Base-by-base conservation (phyloP, 2,113 vertebrate genomes). In the Cyanoliseus patagonus region DNA sequence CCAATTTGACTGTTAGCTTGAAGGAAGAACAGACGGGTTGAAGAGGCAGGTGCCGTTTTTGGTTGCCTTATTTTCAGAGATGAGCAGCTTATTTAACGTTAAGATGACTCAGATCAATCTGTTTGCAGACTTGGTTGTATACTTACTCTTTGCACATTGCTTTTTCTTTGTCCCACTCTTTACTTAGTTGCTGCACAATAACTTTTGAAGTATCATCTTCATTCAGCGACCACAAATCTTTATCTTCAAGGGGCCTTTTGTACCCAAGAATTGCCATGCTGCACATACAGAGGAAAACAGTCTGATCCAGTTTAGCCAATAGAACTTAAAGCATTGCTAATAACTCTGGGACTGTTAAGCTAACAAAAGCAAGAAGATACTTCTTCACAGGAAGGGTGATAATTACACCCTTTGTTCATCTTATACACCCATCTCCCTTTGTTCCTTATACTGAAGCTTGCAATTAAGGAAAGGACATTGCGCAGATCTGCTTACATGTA, bases 221-320 rank as follows among this genome's bases (percentile, higher is more conserved):
- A 18, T 99, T 99, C 91, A 99, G 95, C 0, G 99, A 98, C 99
- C 99, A 99, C 74, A 99, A 98, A 96, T 99, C 99, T 95, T 98
- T 98, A 35, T 98, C 97, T 96, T 99, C 98, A 11, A 99, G 98
- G 16, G 99, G 99, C 22, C 94, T 98, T 96, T 97, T 99, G 97
- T 99, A 99, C 61, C 99, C 99, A 6, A 98, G 98, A 77, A 99
- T 98, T 83, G 98, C 99, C 98, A 99, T 92, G 9, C 99, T 99
- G 95, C 49, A 97, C 25, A 91, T 35, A 86, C 18, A 19, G 76
- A 79, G 51, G 77, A 93, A 91, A 80, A 52, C 30, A 88, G 59
- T 11, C 46, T 53, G 82, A 17, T 39, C 92, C 73, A 86, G 51
- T 53, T 30, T 64, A 87, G 73, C 49, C 80, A 83, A 70, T 0